Evolutionary conservation across 2,797 vertebrate genomes (phyloP), one percentile per base, ranked within the genome.

Genomic region (Crocidura indochinensis): DNA sequence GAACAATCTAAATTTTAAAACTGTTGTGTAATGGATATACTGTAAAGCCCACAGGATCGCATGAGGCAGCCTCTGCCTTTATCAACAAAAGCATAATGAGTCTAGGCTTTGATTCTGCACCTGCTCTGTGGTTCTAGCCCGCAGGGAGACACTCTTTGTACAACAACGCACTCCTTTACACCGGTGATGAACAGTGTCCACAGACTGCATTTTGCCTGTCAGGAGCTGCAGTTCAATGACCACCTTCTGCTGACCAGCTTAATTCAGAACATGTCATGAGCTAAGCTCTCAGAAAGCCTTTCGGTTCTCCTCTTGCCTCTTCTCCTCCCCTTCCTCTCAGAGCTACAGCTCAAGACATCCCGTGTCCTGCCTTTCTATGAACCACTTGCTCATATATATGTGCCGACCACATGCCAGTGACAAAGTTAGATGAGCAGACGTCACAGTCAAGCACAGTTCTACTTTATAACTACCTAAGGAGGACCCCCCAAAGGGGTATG

Each of bases 201-300:
- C 49, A 51, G 8, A 53, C 51, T 12, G 8, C 6, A 7, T 56
- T 53, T 38, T 72, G 24, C 62, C 53, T 29, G 31, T 44, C 85
- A 88, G 3, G 12, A 84, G 68, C 80, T 31, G 1, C 29, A 60
- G 26, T 29, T 78, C 81, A 17, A 79, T 77, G 75, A 86, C 38
- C 47, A 62, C 29, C 31, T 82, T 92, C 46, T 83, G 84, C 93
- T 91, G 80, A 86, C 62, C 92, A 86, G 17, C 17, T 80, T 51
- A 69, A 64, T 67, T 47, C 10, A 79, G 84, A 56, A 53, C 71
- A 83, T 0, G 0, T 0, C 24, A 83, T 62, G 20, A 67, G 77
- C 68, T 86, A 65, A 72, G 64, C 47, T 74, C 67, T 73, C 24
- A 88, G 44, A 10, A 65, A 24, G 10, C 17, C n/a, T 27, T 86